Evolutionary conservation across 2,113 vertebrate genomes (phyloP), one percentile per base, ranked within the genome.

Genomic region (Plotosus lineatus): DNA sequence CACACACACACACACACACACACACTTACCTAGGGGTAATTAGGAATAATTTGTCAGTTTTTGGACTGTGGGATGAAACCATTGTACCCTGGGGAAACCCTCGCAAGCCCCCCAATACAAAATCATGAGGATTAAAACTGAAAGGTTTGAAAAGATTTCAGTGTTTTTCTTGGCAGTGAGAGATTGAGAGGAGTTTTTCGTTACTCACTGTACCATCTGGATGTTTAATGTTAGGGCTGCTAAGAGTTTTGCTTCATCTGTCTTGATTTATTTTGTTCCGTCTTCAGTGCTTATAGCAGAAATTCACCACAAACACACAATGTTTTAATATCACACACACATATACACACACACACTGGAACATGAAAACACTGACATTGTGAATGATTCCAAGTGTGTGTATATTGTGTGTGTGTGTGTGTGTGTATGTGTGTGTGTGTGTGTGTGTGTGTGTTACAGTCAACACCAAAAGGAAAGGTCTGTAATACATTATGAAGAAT

Each of bases 261-360:
- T 65, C 36, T 40, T 11, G 21, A 23, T 66, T 40, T 11, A 65
- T 66, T 40, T 40, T 0, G 1, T 40, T 40, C 61, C 23, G 1
- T 44, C 2, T 69, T 12, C 36, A n/a, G 3, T 42, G 36, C 42
- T 69, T 46, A 44, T 14, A 46, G 66, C 42, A 44, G 40, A 2
- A 69, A 69, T 40, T 69, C 12, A n/a, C 40, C 65, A 69, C 65
- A 68, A 40, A n/a, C 40, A 11, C 40, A 68, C 63, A 42, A 12
- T 23, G 19, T 40, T 65, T 65, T 2, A 65, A 11, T 19, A 19
- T 33, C 31, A 2, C 36, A 66, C 63, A 42, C 19, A 10, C 63
- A 66, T 3, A 42, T 12, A 23, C 63, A 40, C 5, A n/a, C 8
- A 23, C 7, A n/a, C 23, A 58, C 9, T n/a, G n/a, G n/a, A n/a